Evolutionary conservation across 1,140 invertebrate genomes (phyloP), one percentile per base, ranked within the genome.

Genomic region (Lepidostoma basale): DNA sequence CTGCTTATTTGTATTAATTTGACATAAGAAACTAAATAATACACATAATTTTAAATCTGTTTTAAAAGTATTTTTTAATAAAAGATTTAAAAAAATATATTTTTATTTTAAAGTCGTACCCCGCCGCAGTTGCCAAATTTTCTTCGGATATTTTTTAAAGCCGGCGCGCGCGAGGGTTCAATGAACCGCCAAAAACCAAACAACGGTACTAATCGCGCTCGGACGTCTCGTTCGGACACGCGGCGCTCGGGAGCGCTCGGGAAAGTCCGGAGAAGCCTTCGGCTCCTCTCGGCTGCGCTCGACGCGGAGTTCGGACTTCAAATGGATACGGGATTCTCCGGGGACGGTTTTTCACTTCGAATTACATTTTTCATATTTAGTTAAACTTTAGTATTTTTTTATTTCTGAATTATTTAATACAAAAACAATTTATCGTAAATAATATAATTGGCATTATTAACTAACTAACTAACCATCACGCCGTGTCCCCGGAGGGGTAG

Each of bases 121-220:
- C 14, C 14, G 16, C 44, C 16, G 44, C 20, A 3, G 44, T 9
- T 47, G 44, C 16, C 44, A 47, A 47, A 47, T 47, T 47, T 47
- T 47, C 44, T 47, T 22, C n/a, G n/a, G n/a, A n/a, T 16, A 30
- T 33, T 18, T 58, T 40, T 58, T 39, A 36, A n/a, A 58, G 18
- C 30, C 30, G 30, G 30, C 54, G 26, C 54, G 54, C 12, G n/a
- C 54, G 54, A 36, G 25, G 33, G 58, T 33, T 62, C 58, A 62
- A 62, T 28, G 58, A 62, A 36, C 58, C 25, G 33, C 40, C 33
- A 62, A 62, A 62, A 62, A 45, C 58, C 58, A 62, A 62, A 62
- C 36, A 42, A 62, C 58, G 36, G 58, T 62, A 30, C 49, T 33
- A 58, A 58, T 58, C 54, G 54, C 54, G 54, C 9, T 58, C 28